phyloP scores from a whole-genome alignment of 2,113 vertebrate species.

The Nanorana parkeri region DNA sequence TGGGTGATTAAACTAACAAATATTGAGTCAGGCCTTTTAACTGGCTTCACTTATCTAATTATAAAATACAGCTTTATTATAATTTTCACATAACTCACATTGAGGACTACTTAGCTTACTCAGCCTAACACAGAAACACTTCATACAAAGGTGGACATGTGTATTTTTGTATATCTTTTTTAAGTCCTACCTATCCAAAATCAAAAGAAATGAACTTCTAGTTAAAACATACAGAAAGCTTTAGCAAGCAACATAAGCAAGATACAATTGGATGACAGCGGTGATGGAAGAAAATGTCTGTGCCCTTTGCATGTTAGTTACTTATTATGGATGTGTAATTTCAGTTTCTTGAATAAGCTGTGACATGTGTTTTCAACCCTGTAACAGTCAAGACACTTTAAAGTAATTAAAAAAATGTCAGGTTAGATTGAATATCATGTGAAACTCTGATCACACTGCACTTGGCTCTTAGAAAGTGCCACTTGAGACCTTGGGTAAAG shows the following conservation, averaged over 20 bases:
- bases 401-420: slow-evolving; percentile 50
- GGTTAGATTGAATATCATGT: slow-evolving; percentile 29
- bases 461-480: slow-evolving; percentile 18
- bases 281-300: not conserved
- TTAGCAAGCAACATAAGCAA: not conserved
- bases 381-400: slow-evolving; percentile 38
- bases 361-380: slow-evolving; percentile 38
- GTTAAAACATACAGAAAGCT: not conserved
- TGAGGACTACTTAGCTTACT: no score
- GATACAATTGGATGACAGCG: not conserved
- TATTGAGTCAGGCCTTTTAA: no score
- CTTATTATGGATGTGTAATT: not conserved
- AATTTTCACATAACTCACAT: no score
- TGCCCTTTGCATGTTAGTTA: not conserved
- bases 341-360: not conserved
- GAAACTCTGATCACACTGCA: not conserved
- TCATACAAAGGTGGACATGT: no score
- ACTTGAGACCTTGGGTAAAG: slow-evolving; percentile 22
- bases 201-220: no score
- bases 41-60: no score
- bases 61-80: no score
- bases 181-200: no score
- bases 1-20: no score
- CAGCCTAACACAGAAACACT: no score
- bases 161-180: no score